These are phyloP conservation scores for Menura novaehollandiae DNA, from an alignment of 2,113 vertebrate species.

Conservation along the genomic window DNA sequence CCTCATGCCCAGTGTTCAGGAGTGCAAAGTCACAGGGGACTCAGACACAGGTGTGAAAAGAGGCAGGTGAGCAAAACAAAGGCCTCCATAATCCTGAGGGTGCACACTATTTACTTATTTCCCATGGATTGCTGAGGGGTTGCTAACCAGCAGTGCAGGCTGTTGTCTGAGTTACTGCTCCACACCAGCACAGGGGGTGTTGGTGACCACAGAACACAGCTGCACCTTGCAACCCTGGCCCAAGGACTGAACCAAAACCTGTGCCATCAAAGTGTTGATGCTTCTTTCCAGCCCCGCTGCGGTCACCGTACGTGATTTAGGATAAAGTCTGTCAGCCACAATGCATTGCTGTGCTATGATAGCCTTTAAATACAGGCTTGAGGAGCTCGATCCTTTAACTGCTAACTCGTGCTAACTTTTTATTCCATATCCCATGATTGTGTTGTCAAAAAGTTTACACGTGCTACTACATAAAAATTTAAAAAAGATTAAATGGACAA, in stretches of 20 bases:
- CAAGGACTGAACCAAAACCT: background rate
- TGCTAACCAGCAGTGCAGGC: accelerated
- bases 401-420: background rate
- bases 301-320: background rate
- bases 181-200: background rate
- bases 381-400: background rate
- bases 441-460: background rate
- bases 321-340: background rate
- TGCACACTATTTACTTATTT: accelerated
- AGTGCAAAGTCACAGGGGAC: background rate
- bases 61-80: background rate
- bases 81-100: background rate
- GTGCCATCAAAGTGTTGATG: background rate
- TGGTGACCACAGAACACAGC: accelerated
- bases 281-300: accelerated
- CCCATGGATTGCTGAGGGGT: background rate
- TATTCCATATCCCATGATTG: background rate
- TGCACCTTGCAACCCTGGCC: background rate
- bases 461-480: background rate
- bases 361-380: background rate
- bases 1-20: background rate
- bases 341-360: background rate
- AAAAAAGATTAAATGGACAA: background rate
- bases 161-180: background rate
- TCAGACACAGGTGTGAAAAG: background rate